Evolutionary conservation across 2,888 invertebrate genomes (phyloP).

Genomic region (Globia sparganii): DNA sequence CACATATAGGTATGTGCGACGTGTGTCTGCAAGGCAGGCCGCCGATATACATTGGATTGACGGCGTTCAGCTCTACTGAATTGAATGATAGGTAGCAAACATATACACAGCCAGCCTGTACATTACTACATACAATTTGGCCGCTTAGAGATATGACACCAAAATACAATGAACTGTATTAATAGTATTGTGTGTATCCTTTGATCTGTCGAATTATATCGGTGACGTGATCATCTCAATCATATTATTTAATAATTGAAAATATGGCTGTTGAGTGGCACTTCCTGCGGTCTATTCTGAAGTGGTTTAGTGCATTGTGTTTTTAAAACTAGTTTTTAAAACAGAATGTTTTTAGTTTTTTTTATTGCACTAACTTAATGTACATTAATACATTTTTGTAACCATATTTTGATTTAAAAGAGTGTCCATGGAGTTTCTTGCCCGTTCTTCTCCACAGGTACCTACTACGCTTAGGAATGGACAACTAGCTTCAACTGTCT

Average conservation of each 20-base stretch:
- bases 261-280: neutral
- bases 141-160: neutral
- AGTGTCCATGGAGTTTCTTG: no score
- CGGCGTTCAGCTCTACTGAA: slow-evolving; percentile 1
- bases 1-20: neutral
- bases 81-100: slow-evolving; percentile 14
- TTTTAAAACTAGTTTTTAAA: neutral
- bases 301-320: neutral
- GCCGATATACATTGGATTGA: neutral
- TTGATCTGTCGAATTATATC: neutral
- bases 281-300: no score
- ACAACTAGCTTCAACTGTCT: no score
- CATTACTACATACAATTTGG: neutral
- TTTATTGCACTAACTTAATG: no score
- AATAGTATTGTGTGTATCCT: neutral
- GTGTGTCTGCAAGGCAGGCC: neutral
- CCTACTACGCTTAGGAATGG: no score
- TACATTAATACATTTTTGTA: no score
- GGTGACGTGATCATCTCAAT: neutral
- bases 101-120: neutral
- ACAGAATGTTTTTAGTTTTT: no score
- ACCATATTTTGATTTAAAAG: no score
- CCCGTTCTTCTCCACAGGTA: no score
- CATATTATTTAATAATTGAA: neutral
- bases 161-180: neutral